phyloP scores from a whole-genome alignment of 1,140 invertebrate species.

The Drosophila ohnishii region DNA sequence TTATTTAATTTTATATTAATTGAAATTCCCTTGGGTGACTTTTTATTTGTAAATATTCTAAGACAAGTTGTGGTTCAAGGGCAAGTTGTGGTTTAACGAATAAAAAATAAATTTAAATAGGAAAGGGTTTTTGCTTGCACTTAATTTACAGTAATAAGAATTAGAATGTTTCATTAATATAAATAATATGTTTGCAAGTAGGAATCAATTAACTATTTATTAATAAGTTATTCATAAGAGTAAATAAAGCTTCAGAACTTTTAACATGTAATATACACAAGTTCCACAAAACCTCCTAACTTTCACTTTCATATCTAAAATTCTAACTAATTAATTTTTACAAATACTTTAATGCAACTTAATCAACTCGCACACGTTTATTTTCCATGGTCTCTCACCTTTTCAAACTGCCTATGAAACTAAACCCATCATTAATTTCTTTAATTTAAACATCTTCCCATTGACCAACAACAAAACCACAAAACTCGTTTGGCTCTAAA shows the following conservation, averaged over 20 bases:
- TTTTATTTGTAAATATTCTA: background rate
- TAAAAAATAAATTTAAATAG: background rate
- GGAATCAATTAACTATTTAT: background rate
- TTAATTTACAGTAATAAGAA: background rate
- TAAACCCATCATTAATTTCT: constrained; percentile 12
- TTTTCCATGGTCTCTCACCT: background rate
- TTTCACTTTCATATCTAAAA: background rate
- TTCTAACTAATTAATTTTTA: background rate
- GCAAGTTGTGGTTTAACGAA: background rate
- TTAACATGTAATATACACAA: background rate
- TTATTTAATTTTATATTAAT: background rate
- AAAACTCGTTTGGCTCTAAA: constrained; percentile 26
- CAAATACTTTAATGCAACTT: background rate
- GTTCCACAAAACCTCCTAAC: background rate
- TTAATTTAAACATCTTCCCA: constrained; percentile 2
- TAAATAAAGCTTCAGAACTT: background rate
- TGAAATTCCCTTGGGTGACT: background rate
- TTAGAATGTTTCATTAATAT: background rate
- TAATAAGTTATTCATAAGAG: background rate
- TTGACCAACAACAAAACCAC: background rate
- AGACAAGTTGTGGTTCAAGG: background rate
- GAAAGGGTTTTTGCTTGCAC: background rate
- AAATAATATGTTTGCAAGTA: background rate
- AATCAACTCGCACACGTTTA: background rate
- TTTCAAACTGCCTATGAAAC: background rate